phyloP scores from a whole-genome alignment of 2,888 invertebrate genomes.

The Pheosia tremula region DNA sequence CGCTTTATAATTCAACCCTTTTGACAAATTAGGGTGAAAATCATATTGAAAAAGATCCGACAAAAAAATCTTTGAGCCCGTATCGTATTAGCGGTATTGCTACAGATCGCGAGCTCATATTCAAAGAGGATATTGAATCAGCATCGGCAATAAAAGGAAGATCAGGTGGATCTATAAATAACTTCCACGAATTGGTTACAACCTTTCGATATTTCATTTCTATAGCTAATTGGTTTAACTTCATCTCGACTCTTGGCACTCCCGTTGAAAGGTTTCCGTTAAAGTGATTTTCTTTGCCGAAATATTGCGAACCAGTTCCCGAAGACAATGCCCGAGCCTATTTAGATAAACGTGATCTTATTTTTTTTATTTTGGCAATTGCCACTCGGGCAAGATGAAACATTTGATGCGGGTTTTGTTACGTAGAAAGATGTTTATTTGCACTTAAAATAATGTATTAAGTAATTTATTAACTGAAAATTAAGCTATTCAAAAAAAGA shows the following conservation, averaged over 20 bases:
- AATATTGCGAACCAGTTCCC: constrained; percentile 39
- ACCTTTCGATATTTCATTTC: constrained; percentile 37
- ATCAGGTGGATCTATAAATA: constrained; percentile 17
- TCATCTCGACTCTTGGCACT: constrained; percentile 57
- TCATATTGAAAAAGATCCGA: constrained; percentile 8
- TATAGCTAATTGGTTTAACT: constrained; percentile 63
- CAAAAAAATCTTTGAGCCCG: neutral
- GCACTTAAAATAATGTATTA: too few species aligned
- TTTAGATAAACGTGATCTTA: constrained; percentile 10
- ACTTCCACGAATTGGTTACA: constrained; percentile 27
- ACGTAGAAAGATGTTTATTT: too few species aligned
- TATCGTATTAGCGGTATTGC: neutral
- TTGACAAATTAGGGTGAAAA: constrained; percentile 21
- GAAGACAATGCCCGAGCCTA: constrained; percentile 26
- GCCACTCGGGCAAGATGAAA: too few species aligned
- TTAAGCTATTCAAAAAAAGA: too few species aligned
- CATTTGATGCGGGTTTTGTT: too few species aligned
- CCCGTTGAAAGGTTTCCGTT: constrained; percentile 61
- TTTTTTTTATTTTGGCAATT: constrained; percentile 9
- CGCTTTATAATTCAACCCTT: constrained; percentile 29
- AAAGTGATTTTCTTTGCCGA: constrained; percentile 61
- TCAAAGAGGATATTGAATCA: constrained; percentile 10
- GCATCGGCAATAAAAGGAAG: constrained; percentile 12
- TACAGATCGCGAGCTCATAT: neutral
- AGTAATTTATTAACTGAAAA: too few species aligned